A percentile compares a stretch with the other conserved stretches of the same genome.
phyloP scores from a whole-genome alignment of 2,888 invertebrate genomes.

The Morpho achilles region DNA sequence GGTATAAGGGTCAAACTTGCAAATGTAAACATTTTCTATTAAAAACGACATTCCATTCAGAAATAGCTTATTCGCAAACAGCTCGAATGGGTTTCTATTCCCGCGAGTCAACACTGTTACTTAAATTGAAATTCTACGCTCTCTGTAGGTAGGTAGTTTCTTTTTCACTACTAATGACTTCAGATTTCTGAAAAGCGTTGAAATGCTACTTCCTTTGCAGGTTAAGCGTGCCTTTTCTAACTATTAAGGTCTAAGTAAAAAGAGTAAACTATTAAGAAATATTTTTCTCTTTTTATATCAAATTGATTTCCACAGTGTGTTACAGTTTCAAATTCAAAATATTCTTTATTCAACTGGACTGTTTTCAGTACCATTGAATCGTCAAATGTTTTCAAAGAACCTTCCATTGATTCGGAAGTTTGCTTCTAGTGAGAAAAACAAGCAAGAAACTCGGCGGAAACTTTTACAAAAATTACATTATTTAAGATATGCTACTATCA shows the following conservation, averaged over 20 bases:
- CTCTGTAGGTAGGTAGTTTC: not conserved
- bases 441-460: too few relatives aligned
- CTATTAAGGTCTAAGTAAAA: not conserved
- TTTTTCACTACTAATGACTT: constrained; percentile 10
- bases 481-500: too few relatives aligned
- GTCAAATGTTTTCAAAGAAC: too few relatives aligned
- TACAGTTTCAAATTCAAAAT: too few relatives aligned
- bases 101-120: constrained; percentile 26
- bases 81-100: constrained; percentile 24
- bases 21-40: constrained; percentile 1
- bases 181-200: not conserved
- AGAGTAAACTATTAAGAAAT: not conserved
- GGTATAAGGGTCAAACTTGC: too few relatives aligned
- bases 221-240: not conserved
- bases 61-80: constrained; percentile 8
- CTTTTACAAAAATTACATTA: too few relatives aligned
- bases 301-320: too few relatives aligned
- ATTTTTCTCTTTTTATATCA: not conserved
- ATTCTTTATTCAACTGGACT: too few relatives aligned
- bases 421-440: too few relatives aligned
- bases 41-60: not conserved
- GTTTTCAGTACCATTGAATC: too few relatives aligned
- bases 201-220: constrained; percentile 9
- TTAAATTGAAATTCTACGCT: constrained; percentile 20
- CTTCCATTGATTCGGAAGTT: too few relatives aligned